Base-by-base conservation (phyloP, 2,113 vertebrate genomes). In the Ancistrus triradiatus region DNA sequence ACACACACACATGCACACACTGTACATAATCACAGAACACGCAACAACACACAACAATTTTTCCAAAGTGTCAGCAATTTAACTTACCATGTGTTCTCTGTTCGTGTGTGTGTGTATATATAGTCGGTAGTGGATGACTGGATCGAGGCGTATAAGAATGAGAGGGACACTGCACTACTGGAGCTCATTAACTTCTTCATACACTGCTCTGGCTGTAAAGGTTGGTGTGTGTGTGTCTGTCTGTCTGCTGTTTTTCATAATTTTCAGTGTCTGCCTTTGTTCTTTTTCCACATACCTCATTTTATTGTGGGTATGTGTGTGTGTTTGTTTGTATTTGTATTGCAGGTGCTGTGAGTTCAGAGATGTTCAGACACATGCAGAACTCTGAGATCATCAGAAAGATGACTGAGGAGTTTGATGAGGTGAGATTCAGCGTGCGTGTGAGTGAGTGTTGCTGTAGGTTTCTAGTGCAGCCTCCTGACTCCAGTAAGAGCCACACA, bases 151-250 rank as follows among this genome's bases (percentile, higher is more conserved):
- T 99, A 99, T 83, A 98, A 99, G 85, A 91, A 91, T 72, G 94
- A 98, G 80, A 85, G 93, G 82, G 96, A 99, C 86, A 88, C 91
- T 77, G 95, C 95, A 42, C 90, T 99, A 62, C 89, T 99, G 85
- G 96, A 99, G 84, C 94, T 98, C 78, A 98, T 99, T 83, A 99
- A 99, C 83, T 99, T 99, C 84, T 99, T 99, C 80, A 99, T 99
- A 85, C 96, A 99, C 86, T 99, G 96, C 83, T 98, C 95, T 59
- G 96, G 95, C 78, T 99, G 96, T 79, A 98, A 97, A 99, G 96
- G 96, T 98, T 85, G 78, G 11, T 27, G 21, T 40, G 3, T 19
- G 8, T 9, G 28, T 24, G 0, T 61, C 19, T 31, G 28, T 13
- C 2, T 49, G 19, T 42, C 1, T 31, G 1, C 7, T 24, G 10